Evolutionary conservation across 1,140 invertebrate genomes (phyloP), one percentile per base, ranked within the genome.

Genomic region (Episyrphus balteatus): DNA sequence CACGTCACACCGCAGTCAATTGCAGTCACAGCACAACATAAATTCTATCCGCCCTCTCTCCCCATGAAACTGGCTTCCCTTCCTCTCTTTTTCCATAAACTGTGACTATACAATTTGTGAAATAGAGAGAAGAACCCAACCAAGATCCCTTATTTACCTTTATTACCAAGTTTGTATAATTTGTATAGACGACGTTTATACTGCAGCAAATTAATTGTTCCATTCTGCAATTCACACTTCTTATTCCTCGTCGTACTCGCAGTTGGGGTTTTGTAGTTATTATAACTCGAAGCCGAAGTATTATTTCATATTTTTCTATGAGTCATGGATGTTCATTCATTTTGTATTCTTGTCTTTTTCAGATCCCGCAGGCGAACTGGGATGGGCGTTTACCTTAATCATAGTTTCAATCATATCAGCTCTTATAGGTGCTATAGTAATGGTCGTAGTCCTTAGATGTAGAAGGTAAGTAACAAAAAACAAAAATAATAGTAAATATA

Each of bases 391-490:
- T 50, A 74, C 72, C 48, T 55, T 74, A 54, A 68, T 74, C 39
- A 73, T 74, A 61, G 73, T 74, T 52, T 74, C 73, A 55, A 64
- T 74, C 57, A 67, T 70, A 61, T 74, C 72, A 46, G 73, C 71
- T 57, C 56, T 73, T 48, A 69, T 74, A 63, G 73, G 73, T 55
- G 73, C 73, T 59, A 70, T 73, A 56, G 56, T 74, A 55, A 74
- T 74, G 73, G 72, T 74, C 59, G 68, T 69, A 68, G 69, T 71
- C 54, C 62, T 74, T 58, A 73, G 72, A 58, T 74, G 73, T 66
- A 73, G 68, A 68, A 71, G 72, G 70, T 74, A 54, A 61, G 64
- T 65, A 13, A 6, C 14, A 14, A 46, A 30, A 14, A 14, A 30
- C 13, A 42, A 30, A 42, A 6, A 34, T 3, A 33, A 19, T n/a